Evolutionary conservation across 2,797 vertebrate species (phyloP), one percentile per base, ranked within the genome.

Genomic region (Pagetopsis macropterus): DNA sequence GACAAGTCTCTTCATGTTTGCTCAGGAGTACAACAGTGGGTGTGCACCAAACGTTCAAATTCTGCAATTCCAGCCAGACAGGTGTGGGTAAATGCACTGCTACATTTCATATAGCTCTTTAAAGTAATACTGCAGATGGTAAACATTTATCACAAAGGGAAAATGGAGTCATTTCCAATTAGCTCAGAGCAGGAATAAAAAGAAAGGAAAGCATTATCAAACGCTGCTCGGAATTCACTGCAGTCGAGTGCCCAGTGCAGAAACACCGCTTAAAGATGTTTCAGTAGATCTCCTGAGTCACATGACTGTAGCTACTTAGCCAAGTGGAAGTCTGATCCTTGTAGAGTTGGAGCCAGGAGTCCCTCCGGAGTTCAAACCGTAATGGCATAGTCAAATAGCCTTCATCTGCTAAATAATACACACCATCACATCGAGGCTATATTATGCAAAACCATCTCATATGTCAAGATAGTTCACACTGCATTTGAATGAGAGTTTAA

Each of bases 271-370:
- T 60, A 77, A 86, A 88, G 82, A 84, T 80, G 75, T 69, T 84
- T 84, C 85, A 78, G 84, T 50, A 70, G 82, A 84, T 77, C 85
- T 51, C 70, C 55, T 11, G 59, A 66, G 68, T 90, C 92, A 92
- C 80, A 71, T 89, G 88, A 90, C 84, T 62, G 44, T 11, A 67
- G 63, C 72, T 91, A 90, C 87, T 93, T 87, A 90, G 87, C 88
- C 86, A 79, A 90, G 87, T 84, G 88, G 87, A 91, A 88, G 89
- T 75, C 77, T 81, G 84, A 88, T 78, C 80, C 78, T 77, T 68
- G 79, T 82, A 65, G 86, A 83, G 84, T 40, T 70, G 73, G 81
- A 88, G 88, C 72, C 50, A 72, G 84, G 76, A 86, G 73, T 85
- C 84, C 83, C 88, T 80, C 78, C 31, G 85, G 80, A 89, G 76